Conservation (phyloP, 2,113 vertebrate species). For the Rallus limicola region DNA sequence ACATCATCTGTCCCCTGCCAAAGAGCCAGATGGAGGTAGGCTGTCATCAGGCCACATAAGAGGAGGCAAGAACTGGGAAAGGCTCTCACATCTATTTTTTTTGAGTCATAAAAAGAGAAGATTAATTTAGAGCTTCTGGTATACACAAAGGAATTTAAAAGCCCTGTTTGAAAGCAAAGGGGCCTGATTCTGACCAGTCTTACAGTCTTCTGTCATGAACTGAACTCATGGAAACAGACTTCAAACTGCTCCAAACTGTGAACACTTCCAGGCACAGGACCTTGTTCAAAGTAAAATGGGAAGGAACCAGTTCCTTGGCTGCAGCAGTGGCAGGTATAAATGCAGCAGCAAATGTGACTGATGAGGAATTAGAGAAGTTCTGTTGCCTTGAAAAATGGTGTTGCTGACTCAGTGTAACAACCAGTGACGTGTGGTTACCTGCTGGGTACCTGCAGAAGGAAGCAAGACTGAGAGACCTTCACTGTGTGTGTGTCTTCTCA, state of each 20-base stretch:
- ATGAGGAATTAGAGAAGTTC: neutral
- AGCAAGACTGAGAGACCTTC: neutral
- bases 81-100: slow-evolving; percentile 8
- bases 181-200: neutral
- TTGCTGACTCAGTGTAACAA: neutral
- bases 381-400: neutral
- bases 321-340: neutral
- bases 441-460: neutral
- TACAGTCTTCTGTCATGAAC: neutral
- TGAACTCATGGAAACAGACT: neutral
- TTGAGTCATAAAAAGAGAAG: neutral
- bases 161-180: neutral
- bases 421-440: accelerated
- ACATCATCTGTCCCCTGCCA: neutral
- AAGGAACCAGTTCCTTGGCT: neutral
- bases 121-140: neutral
- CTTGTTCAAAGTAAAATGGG: neutral
- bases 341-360: neutral
- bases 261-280: neutral
- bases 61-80: slow-evolving; percentile 7
- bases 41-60: neutral
- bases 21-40: slow-evolving; percentile 19
- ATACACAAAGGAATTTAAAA: neutral
- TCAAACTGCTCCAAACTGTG: neutral
- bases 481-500: neutral